Conservation (phyloP, 2,797 vertebrate genomes). For the Nyctibius grandis region DNA sequence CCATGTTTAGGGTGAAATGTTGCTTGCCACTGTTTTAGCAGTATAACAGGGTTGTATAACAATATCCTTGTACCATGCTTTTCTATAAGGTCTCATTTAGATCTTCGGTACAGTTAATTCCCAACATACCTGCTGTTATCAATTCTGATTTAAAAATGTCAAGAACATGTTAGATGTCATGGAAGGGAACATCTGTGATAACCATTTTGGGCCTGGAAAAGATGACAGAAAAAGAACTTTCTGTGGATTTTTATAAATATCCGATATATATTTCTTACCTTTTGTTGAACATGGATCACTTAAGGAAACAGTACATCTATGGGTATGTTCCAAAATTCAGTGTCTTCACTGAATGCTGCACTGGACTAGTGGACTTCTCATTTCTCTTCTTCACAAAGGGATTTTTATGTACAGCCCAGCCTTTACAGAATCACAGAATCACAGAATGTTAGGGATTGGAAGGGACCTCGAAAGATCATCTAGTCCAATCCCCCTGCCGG, state of each 20-base stretch:
- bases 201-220: not conserved
- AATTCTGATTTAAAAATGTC: not conserved
- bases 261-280: not conserved
- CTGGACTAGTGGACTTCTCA: not conserved
- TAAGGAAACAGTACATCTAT: rapidly evolving
- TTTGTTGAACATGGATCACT: not conserved
- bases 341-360: not conserved
- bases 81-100: not conserved
- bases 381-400: not conserved
- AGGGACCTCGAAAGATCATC: too few species aligned
- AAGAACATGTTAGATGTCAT: not conserved
- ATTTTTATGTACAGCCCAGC: not conserved
- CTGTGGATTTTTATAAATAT: not conserved
- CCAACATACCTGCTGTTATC: not conserved
- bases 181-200: not conserved
- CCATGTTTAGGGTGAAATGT: not conserved
- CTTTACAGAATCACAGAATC: too few species aligned
- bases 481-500: too few species aligned
- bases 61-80: not conserved
- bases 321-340: not conserved
- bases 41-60: not conserved
- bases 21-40: not conserved
- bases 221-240: not conserved
- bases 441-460: too few species aligned
- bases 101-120: not conserved